Percentiles rank a stretch among this genome's conserved stretches.
These are phyloP conservation scores for Choloepus hoffmanni DNA, from an alignment of 2,113 vertebrate genomes.

Conservation along the genomic window DNA sequence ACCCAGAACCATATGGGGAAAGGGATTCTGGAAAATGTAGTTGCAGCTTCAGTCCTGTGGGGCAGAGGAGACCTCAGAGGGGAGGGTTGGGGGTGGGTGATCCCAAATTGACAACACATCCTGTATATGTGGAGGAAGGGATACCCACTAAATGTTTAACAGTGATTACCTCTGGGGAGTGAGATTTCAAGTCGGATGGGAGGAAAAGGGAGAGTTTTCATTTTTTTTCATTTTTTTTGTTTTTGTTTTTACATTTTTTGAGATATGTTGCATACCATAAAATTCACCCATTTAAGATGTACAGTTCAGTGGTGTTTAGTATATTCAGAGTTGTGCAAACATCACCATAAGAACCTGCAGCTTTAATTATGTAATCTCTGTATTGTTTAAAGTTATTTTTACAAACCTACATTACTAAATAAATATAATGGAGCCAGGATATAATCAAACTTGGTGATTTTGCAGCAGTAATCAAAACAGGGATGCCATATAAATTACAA, in stretches of 20 bases:
- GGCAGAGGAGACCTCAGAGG: not conserved
- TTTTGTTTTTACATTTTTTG: not conserved
- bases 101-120: not conserved
- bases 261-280: not conserved
- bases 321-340: not conserved
- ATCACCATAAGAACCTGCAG: not conserved
- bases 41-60: not conserved
- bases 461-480: conserved; percentile 7
- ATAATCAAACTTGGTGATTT: not conserved
- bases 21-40: not conserved
- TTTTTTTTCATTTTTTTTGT: not conserved
- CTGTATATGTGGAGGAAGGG: not conserved
- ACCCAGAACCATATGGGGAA: not conserved
- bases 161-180: not conserved
- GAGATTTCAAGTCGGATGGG: not conserved
- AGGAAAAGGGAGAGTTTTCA: not conserved
- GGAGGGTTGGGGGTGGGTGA: too few species aligned
- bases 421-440: not conserved
- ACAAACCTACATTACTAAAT: not conserved
- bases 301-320: not conserved
- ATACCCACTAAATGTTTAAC: too few species aligned
- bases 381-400: not conserved
- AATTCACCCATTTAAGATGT: not conserved
- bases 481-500: not conserved
- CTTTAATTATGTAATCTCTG: not conserved